Percentiles rank a stretch among this genome's conserved stretches.
Conservation (phyloP, 2,113 vertebrate genomes). For the Oophaga pumilio region DNA sequence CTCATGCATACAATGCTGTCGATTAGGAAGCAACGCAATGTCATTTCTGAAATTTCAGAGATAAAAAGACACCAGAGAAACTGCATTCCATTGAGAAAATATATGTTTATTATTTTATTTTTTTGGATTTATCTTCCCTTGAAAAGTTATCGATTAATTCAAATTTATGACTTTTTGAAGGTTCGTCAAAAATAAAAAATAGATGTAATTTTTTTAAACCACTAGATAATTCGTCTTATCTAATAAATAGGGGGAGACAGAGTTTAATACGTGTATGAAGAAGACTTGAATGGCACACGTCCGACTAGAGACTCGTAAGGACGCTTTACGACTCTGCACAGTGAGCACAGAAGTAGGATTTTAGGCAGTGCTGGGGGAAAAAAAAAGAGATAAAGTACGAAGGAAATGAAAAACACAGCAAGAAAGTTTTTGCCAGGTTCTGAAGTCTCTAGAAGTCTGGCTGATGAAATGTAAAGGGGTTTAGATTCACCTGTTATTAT, state of each 20-base stretch:
- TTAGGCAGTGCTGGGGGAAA: conserved; percentile 1
- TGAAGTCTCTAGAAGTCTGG: conserved; percentile 60
- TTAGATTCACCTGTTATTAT: conserved; percentile 65
- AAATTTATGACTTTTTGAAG: conserved; percentile 28
- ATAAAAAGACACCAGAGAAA: background rate
- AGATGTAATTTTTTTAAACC: conserved; percentile 22
- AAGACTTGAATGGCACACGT: conserved; percentile 42
- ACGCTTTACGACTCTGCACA: conserved; percentile 38
- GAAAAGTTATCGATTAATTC: conserved; percentile 22
- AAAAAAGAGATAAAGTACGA: conserved; percentile 61
- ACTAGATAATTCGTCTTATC: conserved; percentile 1
- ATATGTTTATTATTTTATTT: conserved; percentile 32
- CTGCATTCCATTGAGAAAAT: background rate
- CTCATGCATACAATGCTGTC: conserved; percentile 24
- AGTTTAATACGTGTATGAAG: conserved; percentile 48
- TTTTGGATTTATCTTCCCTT: background rate
- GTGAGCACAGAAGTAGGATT: conserved; percentile 27
- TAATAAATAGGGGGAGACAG: conserved; percentile 36
- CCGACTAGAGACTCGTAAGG: conserved; percentile 51
- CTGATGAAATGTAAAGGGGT: conserved; percentile 66
- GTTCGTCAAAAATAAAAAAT: background rate
- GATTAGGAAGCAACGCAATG: conserved; percentile 25
- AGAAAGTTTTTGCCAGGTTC: conserved; percentile 65
- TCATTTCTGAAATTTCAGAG: conserved; percentile 34
- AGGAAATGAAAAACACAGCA: conserved; percentile 66